Evolutionary conservation across 2,888 invertebrate species (phyloP).

Genomic region (Hypomecis punctinalis): DNA sequence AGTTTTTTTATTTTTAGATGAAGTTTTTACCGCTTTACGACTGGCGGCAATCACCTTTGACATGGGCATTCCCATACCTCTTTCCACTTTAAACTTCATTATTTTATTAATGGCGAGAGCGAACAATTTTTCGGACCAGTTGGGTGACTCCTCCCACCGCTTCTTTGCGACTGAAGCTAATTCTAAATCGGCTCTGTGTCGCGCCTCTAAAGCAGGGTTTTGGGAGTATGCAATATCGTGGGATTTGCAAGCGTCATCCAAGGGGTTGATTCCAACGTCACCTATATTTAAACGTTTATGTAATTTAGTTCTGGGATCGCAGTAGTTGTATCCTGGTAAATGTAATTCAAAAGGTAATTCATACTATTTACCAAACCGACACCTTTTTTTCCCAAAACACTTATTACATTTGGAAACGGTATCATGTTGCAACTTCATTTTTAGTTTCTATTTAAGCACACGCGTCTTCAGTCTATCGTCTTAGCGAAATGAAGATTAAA

Average conservation of each 20-base stretch:
- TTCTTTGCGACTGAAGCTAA: neutral
- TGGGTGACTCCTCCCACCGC: slow-evolving; percentile 1
- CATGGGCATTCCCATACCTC: too few relatives aligned
- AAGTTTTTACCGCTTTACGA: neutral
- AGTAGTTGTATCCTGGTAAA: slow-evolving; percentile 48
- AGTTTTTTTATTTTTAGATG: neutral
- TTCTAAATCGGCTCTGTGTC: slow-evolving; percentile 19
- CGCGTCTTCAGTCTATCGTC: too few relatives aligned
- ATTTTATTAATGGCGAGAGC: slow-evolving; percentile 15
- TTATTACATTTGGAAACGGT: too few relatives aligned
- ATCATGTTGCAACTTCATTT: too few relatives aligned
- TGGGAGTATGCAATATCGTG: slow-evolving; percentile 45
- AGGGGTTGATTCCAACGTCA: slow-evolving; percentile 49
- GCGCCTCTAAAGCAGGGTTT: neutral
- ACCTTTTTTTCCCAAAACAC: too few relatives aligned
- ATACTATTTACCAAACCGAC: too few relatives aligned
- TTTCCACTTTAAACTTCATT: slow-evolving; percentile 16
- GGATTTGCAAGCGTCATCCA: slow-evolving; percentile 42
- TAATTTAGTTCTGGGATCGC: slow-evolving; percentile 48
- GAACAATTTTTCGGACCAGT: slow-evolving; percentile 21
- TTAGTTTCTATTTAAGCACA: too few relatives aligned
- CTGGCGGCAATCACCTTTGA: too few relatives aligned
- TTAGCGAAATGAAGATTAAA: too few relatives aligned
- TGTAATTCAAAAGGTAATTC: slow-evolving; percentile 42
- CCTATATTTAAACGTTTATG: slow-evolving; percentile 52